These are phyloP conservation scores for Helobdella robusta DNA, from an alignment of 2,888 invertebrate species.

Conservation along the genomic window DNA sequence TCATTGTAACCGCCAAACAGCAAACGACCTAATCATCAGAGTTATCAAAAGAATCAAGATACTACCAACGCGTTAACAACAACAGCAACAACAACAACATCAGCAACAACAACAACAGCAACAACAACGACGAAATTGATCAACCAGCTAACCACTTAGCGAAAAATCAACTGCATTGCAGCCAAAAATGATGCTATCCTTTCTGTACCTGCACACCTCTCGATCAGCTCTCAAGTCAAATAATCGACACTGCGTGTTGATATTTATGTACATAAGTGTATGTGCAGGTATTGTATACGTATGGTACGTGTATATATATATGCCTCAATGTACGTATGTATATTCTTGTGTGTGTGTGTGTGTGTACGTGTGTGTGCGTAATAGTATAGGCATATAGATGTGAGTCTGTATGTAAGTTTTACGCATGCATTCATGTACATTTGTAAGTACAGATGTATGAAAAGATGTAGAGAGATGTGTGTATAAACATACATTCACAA, in stretches of 20 bases:
- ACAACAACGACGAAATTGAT: neutral
- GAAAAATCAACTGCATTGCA: slow-evolving; percentile 96
- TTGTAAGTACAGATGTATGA: too few relatives aligned
- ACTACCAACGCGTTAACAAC: neutral
- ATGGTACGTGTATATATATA: neutral
- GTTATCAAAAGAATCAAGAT: slow-evolving; percentile 18
- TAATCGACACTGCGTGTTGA: slow-evolving; percentile 62
- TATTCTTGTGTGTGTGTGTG: too few relatives aligned
- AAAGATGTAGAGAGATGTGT: too few relatives aligned
- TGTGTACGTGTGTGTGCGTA: too few relatives aligned
- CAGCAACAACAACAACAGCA: neutral
- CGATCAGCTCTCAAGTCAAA: slow-evolving; percentile 95
- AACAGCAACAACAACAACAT: neutral
- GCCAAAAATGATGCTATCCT: slow-evolving; percentile 93
- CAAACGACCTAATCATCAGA: slow-evolving; percentile 67
- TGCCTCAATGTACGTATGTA: too few relatives aligned
- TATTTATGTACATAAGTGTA: neutral
- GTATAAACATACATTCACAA: too few relatives aligned
- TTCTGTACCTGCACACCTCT: slow-evolving; percentile 87
- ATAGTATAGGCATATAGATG: too few relatives aligned
- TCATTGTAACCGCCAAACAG: slow-evolving; percentile 97
- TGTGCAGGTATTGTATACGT: neutral
- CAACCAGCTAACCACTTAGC: slow-evolving; percentile 64
- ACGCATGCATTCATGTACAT: too few relatives aligned
- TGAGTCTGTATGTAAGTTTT: too few relatives aligned